Evolutionary conservation across 2,113 vertebrate genomes (phyloP), one percentile per base, ranked within the genome.

Genomic region (Osmerus mordax): DNA sequence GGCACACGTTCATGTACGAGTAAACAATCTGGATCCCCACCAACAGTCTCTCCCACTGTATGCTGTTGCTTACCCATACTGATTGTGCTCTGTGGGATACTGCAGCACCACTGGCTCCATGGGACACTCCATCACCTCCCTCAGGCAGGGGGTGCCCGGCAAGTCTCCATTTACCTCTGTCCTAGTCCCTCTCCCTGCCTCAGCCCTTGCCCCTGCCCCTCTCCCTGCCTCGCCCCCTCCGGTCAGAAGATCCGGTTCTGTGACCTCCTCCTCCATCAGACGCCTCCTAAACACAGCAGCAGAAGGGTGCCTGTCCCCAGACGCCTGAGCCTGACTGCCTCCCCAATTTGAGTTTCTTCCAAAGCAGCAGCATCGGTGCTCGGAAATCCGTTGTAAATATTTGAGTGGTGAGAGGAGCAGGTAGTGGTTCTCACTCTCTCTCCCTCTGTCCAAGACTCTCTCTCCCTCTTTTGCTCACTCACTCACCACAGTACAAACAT

Each of bases 231-330:
- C 52, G 41, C 41, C 41, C 41, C 41, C 41, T 47, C 9, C 9
- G 7, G 36, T 41, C 41, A 70, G 80, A 71, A 60, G 67, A 81
- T 86, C 84, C 11, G 79, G 81, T 81, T 86, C 83, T 2, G 81
- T 84, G 80, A 87, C 88, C 87, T 89, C 91, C 89, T 88, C 89
- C 88, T 92, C 91, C 91, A 92, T 91, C 69, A 19, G 68, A 71
- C 15, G 21, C 56, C 64, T 78, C 66, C 78, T 60, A 81, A 78
- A 77, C 56, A 82, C 73, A 78, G 51, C 66, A 62, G 19, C 65
- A 55, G 55, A 76, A 71, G 70, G 19, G 77, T 56, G 51, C 36
- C 82, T 76, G 85, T 79, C 81, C 87, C 80, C 74, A 63, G 73
- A 83, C 77, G 78, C 54, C 79, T 78, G 79, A 88, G 82, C 77